Conservation (phyloP, 1,140 invertebrate genomes). For the Wiebesia pumilae region DNA sequence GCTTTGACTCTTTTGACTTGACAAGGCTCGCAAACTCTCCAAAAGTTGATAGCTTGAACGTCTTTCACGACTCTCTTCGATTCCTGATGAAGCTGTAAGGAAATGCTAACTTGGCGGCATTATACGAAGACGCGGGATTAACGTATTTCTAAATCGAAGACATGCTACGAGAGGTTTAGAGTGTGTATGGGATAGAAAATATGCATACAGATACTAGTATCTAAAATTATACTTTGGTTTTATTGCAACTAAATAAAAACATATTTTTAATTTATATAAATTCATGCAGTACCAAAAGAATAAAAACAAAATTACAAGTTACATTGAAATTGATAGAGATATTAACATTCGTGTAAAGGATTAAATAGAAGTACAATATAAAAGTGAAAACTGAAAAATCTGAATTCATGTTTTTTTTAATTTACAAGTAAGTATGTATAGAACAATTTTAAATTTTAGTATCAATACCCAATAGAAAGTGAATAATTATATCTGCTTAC, state of each 20-base stretch:
- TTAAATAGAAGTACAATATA: neutral
- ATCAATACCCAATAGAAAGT: neutral
- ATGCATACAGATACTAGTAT: neutral
- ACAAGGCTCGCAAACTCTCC: constrained; percentile 66
- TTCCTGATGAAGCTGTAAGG: constrained; percentile 65
- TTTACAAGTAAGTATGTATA: neutral
- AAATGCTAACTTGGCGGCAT: constrained; percentile 70
- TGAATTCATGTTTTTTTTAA: neutral
- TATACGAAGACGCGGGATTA: constrained; percentile 55
- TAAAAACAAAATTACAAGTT: neutral
- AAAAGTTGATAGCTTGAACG: constrained; percentile 62
- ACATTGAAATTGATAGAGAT: neutral
- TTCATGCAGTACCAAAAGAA: neutral
- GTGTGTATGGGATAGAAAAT: neutral
- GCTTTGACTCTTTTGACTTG: constrained; percentile 69
- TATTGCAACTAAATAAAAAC: no score
- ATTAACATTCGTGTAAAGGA: neutral
- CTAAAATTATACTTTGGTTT: neutral
- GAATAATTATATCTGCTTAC: constrained; percentile 57
- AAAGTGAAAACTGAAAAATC: neutral
- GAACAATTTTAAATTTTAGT: constrained; percentile 13
- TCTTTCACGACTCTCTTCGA: constrained; percentile 66
- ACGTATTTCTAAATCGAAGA: constrained; percentile 36
- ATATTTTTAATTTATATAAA: neutral
- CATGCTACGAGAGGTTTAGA: constrained; percentile 24